Evolutionary conservation across 2,113 vertebrate species (phyloP).

Genomic region (Leucopternis melanops): DNA sequence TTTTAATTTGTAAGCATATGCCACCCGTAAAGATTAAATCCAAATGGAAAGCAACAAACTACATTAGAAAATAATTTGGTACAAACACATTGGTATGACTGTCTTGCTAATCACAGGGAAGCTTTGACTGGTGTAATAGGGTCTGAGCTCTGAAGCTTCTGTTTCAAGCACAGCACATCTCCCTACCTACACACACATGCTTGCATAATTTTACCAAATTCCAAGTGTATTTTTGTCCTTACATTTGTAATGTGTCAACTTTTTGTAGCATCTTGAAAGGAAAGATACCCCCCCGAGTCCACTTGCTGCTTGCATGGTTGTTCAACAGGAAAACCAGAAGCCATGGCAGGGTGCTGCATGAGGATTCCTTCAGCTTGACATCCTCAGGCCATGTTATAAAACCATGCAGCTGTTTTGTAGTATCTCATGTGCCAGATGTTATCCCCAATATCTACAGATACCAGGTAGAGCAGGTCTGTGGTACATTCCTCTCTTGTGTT

Average conservation of each 20-base stretch:
- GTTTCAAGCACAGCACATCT: neutral
- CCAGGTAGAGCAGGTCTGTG: too few species aligned
- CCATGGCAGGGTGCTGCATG: too few species aligned
- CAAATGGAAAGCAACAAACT: neutral
- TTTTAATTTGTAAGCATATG: neutral
- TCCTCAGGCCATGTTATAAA: too few species aligned
- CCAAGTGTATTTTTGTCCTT: neutral
- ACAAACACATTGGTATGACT: neutral
- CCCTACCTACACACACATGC: neutral
- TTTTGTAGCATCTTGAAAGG: neutral
- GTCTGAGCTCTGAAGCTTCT: neutral
- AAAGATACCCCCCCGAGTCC: too few species aligned
- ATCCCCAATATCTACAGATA: too few species aligned
- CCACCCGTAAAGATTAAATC: neutral
- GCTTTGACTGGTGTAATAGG: neutral
- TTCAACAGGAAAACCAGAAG: too few species aligned
- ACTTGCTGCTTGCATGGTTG: too few species aligned
- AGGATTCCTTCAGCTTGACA: too few species aligned
- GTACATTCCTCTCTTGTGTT: too few species aligned
- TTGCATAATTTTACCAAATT: neutral
- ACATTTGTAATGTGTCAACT: neutral
- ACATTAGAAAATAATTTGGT: neutral
- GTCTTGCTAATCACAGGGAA: neutral
- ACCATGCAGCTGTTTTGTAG: too few species aligned
- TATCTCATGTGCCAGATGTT: too few species aligned